Evolutionary conservation across 2,113 vertebrate species (phyloP), one percentile per base, ranked within the genome.

Genomic region (Solea solea): DNA sequence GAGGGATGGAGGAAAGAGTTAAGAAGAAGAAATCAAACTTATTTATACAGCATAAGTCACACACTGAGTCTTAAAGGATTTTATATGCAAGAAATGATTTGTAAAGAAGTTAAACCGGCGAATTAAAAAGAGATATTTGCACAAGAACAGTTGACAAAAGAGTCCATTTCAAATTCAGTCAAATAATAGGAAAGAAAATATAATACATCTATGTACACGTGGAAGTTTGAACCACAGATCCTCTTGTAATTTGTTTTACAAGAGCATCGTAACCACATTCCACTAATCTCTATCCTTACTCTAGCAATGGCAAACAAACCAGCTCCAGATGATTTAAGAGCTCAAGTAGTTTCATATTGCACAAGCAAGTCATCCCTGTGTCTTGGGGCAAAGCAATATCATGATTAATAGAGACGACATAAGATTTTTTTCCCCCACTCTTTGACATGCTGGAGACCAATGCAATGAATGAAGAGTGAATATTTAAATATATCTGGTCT

Each of bases 361-460:
- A 76, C 71, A 68, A 76, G 74, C 68, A 60, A 71, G 79, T 70
- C 78, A 77, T 72, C n/a, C 0, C 44, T 64, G 59, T 76, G 14
- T 86, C 86, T 68, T 39, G 68, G 71, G 71, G 75, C 67, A 3
- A 64, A 78, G 81, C 53, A 61, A 67, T 84, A 87, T 71, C 86
- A 90, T 84, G 81, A 86, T 87, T 87, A 77, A 83, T 86, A 58
- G 68, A 78, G 51, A 53, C 51, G 71, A 57, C 40, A 3, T 64
- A 64, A 68, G 48, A 72, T 34, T 44, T 64, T 66, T 64, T 60
- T 69, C 59, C 45, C 54, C 46, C 14, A 45, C 56, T 16, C 61
- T 5, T 28, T 69, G 76, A 84, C 78, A 69, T 72, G 49, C 67
- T 68, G 63, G 49, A 62, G 76, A 63, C 53, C 21, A 14, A 6